Percentiles rank a stretch among this genome's conserved stretches.
Conservation (phyloP, 2,797 vertebrate genomes). For the Takifugu ocellatus region DNA sequence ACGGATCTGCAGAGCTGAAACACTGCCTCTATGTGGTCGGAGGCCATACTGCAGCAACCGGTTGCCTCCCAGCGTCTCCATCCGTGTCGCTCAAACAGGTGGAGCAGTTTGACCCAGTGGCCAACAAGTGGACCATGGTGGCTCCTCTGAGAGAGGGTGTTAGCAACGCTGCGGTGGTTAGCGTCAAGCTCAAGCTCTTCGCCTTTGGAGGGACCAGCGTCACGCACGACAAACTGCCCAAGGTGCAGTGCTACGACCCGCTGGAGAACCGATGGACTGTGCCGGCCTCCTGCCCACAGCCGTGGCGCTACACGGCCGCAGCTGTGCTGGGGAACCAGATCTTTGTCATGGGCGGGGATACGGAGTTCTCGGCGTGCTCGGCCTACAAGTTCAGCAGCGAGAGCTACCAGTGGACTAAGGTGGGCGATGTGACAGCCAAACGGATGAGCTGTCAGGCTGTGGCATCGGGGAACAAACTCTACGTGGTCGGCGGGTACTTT, state of each 20-base stretch:
- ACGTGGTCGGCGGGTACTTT: constrained; percentile 98
- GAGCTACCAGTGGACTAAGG: constrained; percentile 98
- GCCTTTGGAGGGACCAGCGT: constrained; percentile 96
- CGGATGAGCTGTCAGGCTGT: constrained; percentile 99
- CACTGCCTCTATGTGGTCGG: constrained; percentile 96
- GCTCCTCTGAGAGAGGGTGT: constrained; percentile 94
- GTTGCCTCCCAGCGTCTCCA: constrained; percentile 93
- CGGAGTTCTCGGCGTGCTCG: constrained; percentile 95
- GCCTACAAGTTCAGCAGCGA: constrained; percentile 99
- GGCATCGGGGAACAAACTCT: constrained; percentile 96
- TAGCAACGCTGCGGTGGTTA: constrained; percentile 97
- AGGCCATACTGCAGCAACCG: constrained; percentile 94
- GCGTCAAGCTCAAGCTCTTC: constrained; percentile 95
- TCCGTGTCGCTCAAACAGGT: constrained; percentile 98
- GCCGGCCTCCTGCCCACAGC: constrained; percentile 94
- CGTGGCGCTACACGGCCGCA: constrained; percentile 97
- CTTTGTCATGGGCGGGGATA: constrained; percentile 98
- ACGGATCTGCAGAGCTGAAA: constrained; percentile 94
- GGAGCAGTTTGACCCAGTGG: constrained; percentile 91
- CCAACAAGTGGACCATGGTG: constrained; percentile 99
- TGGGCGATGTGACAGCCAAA: constrained; percentile 96
- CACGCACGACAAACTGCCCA: constrained; percentile 96
- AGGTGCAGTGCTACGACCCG: constrained; percentile 97
- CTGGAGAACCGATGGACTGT: constrained; percentile 96
- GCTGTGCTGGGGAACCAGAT: constrained; percentile 97